Conservation (phyloP, 2,113 vertebrate genomes). For the Casuarius casuarius region DNA sequence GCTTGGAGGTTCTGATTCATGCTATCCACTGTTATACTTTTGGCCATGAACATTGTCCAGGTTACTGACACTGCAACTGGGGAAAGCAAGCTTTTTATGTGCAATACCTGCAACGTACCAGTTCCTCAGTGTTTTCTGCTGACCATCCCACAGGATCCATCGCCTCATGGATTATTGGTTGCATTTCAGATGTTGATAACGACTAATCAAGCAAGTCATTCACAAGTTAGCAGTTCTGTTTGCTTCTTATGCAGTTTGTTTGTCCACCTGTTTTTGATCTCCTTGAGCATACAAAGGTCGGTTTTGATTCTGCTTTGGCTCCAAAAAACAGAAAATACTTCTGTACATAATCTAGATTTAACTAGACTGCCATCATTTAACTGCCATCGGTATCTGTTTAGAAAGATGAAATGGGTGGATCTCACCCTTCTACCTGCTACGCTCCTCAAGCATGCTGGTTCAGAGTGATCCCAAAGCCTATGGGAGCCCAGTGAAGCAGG, state of each 20-base stretch:
- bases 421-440: background rate
- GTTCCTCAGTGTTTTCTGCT: background rate
- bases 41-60: background rate
- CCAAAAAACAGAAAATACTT: background rate
- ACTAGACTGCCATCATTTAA: too few species aligned
- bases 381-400: background rate
- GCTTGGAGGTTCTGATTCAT: background rate
- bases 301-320: background rate
- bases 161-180: background rate
- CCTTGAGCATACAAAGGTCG: background rate
- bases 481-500: accelerated
- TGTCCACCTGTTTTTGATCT: background rate
- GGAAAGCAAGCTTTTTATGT: background rate
- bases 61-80: background rate
- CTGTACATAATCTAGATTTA: background rate
- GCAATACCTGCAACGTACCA: accelerated
- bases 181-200: background rate
- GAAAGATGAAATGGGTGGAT: background rate
- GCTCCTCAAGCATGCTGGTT: background rate
- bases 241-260: background rate
- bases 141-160: background rate
- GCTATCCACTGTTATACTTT: background rate
- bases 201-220: background rate
- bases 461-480: background rate
- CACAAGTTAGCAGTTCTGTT: background rate